Conservation (phyloP, 2,888 invertebrate species). For the Zygaena filipendulae region DNA sequence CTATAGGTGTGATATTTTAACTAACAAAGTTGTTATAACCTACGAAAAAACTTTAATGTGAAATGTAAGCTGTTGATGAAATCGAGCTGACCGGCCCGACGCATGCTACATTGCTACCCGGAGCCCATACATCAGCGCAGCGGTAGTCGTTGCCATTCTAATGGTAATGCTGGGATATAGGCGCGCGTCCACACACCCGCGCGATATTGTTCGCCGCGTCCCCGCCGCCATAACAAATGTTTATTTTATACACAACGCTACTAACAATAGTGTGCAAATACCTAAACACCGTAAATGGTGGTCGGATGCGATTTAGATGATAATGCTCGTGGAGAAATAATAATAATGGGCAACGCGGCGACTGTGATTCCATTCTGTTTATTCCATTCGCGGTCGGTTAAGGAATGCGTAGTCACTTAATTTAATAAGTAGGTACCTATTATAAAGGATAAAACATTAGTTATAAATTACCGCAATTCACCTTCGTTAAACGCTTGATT, state of each 20-base stretch:
- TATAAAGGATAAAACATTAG: too few relatives aligned
- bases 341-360: slow-evolving; percentile 50
- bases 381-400: slow-evolving; percentile 26
- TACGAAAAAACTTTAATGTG: too few relatives aligned
- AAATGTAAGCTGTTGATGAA: too few relatives aligned
- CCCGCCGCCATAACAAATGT: slow-evolving; percentile 63
- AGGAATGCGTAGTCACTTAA: too few relatives aligned
- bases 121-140: slow-evolving; percentile 59
- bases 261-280: slow-evolving; percentile 69
- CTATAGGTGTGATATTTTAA: too few relatives aligned
- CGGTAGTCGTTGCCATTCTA: slow-evolving; percentile 56
- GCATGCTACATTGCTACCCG: too few relatives aligned
- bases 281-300: slow-evolving; percentile 63
- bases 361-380: slow-evolving; percentile 42
- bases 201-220: slow-evolving; percentile 55
- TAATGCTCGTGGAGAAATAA: slow-evolving; percentile 57
- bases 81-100: too few relatives aligned
- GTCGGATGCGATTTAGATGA: slow-evolving; percentile 66
- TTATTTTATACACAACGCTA: slow-evolving; percentile 69
- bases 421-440: too few relatives aligned
- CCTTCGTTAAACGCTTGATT: too few relatives aligned
- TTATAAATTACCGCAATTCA: too few relatives aligned
- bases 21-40: too few relatives aligned
- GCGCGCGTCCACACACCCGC: slow-evolving; percentile 20
- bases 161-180: slow-evolving; percentile 60